These are phyloP conservation scores for Edolisoma coerulescens DNA, from an alignment of 2,113 vertebrate species.

Conservation along the genomic window DNA sequence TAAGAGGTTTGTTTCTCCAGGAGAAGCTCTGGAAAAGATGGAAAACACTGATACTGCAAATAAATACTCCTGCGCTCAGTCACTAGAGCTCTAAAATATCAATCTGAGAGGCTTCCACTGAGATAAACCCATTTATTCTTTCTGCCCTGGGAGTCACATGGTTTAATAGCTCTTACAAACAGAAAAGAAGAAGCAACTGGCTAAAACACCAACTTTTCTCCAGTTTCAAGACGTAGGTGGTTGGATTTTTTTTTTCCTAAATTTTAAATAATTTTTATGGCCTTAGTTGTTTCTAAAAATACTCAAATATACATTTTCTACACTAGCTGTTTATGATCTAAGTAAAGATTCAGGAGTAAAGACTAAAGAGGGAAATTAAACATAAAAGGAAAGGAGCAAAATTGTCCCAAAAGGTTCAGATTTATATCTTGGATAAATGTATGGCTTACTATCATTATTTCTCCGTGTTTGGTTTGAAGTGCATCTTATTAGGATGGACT, in stretches of 20 bases:
- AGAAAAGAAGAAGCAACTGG: background rate
- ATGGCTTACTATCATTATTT: background rate
- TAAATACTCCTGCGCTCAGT: background rate
- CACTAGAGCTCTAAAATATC: background rate
- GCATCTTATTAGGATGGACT: background rate
- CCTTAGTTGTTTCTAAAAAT: background rate
- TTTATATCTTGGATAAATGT: background rate
- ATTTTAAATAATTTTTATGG: background rate
- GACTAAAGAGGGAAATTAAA: background rate
- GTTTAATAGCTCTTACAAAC: background rate
- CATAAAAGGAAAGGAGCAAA: background rate
- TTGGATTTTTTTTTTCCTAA: fast-evolving
- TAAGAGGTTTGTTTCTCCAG: background rate
- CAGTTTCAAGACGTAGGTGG: background rate
- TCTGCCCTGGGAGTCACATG: background rate
- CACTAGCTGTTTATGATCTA: background rate
- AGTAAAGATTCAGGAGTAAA: background rate
- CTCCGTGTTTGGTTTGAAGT: background rate
- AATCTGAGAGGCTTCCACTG: background rate
- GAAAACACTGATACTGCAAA: background rate
- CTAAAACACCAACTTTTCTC: background rate
- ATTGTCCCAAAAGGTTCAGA: background rate
- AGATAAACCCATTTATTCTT: background rate
- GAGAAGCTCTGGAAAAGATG: background rate
- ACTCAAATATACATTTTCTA: background rate